Evolutionary conservation across 2,113 vertebrate species (phyloP).

Genomic region (Cricetomys ansorgei): DNA sequence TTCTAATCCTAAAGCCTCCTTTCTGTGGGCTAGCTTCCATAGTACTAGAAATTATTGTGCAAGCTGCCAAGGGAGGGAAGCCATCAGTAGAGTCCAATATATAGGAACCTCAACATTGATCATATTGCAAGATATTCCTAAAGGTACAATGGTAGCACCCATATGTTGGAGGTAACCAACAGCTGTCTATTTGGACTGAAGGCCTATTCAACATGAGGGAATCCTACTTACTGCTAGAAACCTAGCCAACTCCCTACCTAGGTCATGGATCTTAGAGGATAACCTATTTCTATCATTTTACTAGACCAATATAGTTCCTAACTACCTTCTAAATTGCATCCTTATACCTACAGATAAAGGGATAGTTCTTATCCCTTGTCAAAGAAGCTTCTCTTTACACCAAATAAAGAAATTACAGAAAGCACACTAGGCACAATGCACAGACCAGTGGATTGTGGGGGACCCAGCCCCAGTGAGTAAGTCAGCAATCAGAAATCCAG

Average conservation of each 20-base stretch:
- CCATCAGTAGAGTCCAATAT: not conserved
- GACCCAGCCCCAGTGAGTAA: not conserved
- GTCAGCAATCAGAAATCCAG: not conserved
- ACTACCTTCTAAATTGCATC: no score
- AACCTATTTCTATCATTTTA: no score
- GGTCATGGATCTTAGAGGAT: no score
- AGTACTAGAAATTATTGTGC: not conserved
- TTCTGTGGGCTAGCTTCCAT: not conserved
- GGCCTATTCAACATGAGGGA: no score
- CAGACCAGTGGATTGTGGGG: not conserved
- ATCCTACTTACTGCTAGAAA: no score
- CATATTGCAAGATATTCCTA: not conserved
- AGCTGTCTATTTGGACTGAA: no score
- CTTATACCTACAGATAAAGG: not conserved
- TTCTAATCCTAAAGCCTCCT: not conserved
- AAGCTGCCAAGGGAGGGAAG: not conserved
- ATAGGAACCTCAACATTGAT: not conserved
- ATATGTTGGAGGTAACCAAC: not conserved
- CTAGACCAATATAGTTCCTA: no score
- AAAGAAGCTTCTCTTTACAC: not conserved
- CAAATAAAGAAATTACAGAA: no score
- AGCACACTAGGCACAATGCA: no score
- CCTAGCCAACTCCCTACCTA: no score
- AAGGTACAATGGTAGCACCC: not conserved
- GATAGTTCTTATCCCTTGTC: not conserved